Base-by-base conservation (phyloP, 2,113 vertebrate species). In the Gavialis gangeticus region DNA sequence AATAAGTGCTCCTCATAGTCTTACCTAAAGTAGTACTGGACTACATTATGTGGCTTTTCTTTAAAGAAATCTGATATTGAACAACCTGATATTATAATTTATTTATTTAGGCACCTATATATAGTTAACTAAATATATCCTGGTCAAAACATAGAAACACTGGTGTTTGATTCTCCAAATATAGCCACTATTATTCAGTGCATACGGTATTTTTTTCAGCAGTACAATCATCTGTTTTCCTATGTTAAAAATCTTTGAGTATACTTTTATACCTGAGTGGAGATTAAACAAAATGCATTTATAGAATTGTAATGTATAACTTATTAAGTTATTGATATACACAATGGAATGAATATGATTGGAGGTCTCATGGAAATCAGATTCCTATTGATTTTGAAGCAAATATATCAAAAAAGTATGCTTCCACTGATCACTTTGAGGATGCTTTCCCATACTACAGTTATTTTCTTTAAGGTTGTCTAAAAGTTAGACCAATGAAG, bases 1-100 rank as follows among this genome's bases (percentile, higher is more conserved):
- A 96, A 93, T 94, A 96, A 97, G 89, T 94, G 90, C 71, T 97
- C 89, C 67, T 94, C 82, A 88, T 96, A 97, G 97, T 75, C 73
- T 64, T 93, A 34, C 80, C 67, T 62, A 10, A 54, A 66, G 73
- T 37, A 25, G 83, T 82, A 86, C 90, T 69, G 95, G 96, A 93
- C 89, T 24, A 5, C 22, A 67, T 84, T 71, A 64, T 82, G 66
- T 1, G 71, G 34, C 5, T 86, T 95, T 93, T 93, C 37, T 60
- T 60, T 84, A 79, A 73, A 62, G 66, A 82, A 82, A 91, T 60
- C 55, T 58, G 46, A 3, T 58, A 89, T 60, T 64, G 83, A 89
- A 15, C 18, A 93, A 92, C 56, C 17, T 24, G 82, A 46, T 21
- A 28, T 67, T 30, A 27, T 7, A 85, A 77, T 93, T 76, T 75